Evolutionary conservation across 2,888 invertebrate species (phyloP).

Genomic region (Xestia ashworthii): DNA sequence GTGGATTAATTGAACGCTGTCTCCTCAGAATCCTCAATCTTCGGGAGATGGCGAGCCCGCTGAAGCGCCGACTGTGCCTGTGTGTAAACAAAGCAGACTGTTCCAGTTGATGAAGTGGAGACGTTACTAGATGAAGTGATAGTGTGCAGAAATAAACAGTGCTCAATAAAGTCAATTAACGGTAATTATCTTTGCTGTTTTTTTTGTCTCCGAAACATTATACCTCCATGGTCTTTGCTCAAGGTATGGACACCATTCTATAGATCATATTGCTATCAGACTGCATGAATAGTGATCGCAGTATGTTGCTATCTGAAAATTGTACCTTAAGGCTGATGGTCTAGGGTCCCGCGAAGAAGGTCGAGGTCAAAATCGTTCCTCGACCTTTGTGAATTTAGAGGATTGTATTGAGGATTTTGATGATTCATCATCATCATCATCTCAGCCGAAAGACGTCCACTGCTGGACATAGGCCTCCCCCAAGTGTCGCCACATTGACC

Average conservation of each 20-base stretch:
- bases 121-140: slow-evolving; percentile 14
- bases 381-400: too few species aligned
- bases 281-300: not conserved
- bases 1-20: slow-evolving; percentile 46
- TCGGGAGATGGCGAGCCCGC: slow-evolving; percentile 1
- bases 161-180: slow-evolving; percentile 43
- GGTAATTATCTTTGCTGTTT: not conserved
- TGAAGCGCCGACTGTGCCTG: slow-evolving; percentile 4
- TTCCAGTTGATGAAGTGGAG: slow-evolving; percentile 24
- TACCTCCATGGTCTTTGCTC: too few species aligned
- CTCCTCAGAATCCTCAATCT: slow-evolving; percentile 34
- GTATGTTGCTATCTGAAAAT: not conserved
- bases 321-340: not conserved
- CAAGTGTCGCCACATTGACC: too few species aligned
- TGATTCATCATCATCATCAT: too few species aligned
- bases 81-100: slow-evolving; percentile 22
- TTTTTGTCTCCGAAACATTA: not conserved
- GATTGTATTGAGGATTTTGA: too few species aligned
- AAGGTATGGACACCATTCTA: not conserved
- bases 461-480: too few species aligned
- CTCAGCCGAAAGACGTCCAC: too few species aligned
- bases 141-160: slow-evolving; percentile 47
- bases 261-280: not conserved
- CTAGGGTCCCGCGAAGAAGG: too few species aligned
- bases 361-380: too few species aligned